Evolutionary conservation across 2,797 vertebrate species (phyloP), one percentile per base, ranked within the genome.

Genomic region (Salmo trutta): DNA sequence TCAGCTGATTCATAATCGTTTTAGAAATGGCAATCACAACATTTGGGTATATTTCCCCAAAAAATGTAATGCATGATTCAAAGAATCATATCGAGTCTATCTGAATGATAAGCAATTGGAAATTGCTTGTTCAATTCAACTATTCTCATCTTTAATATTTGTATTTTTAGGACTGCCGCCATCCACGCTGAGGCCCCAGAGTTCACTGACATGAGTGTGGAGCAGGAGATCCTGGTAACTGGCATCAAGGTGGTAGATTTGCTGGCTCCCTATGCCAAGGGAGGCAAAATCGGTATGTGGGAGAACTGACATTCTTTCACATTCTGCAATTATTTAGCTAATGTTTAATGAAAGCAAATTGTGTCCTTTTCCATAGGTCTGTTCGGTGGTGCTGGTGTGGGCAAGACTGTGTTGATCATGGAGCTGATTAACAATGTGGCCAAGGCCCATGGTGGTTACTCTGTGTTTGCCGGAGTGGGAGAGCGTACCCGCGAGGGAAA

Each of bases 371-470:
- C 17, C 21, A 1, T 82, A 99, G 98, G 98, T 85, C 93, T 99
- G 59, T 99, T 99, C 0, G 98, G 98, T 70, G 98, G 98, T 56
- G 98, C 98, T 3, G 98, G 98, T 5, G 98, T 99, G 0, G 98
- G 98, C 65, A 99, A 99, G 89, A 99, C 98, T 0, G 98, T 99
- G 53, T 86, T 99, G 88, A 99, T 99, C 90, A 99, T 99, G 98
- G 98, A 99, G 89, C 93, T 99, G 90, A 99, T 99, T 89, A 99
- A 99, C 92, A 99, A 99, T 0, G 98, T 99, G 71, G 98, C 98
- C 52, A 99, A 99, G 90, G 98, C 98, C 84, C 98, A 99, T 5
- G 97, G 98, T 82, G 98, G 98, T 81, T 99, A 99, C 87, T 99
- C 97, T 0, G 98, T 99, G 89, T 99, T 99, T 21, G 97, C 98